These are phyloP conservation scores for Thripadectes ignobilis DNA, from an alignment of 2,797 vertebrate genomes.

Conservation along the genomic window DNA sequence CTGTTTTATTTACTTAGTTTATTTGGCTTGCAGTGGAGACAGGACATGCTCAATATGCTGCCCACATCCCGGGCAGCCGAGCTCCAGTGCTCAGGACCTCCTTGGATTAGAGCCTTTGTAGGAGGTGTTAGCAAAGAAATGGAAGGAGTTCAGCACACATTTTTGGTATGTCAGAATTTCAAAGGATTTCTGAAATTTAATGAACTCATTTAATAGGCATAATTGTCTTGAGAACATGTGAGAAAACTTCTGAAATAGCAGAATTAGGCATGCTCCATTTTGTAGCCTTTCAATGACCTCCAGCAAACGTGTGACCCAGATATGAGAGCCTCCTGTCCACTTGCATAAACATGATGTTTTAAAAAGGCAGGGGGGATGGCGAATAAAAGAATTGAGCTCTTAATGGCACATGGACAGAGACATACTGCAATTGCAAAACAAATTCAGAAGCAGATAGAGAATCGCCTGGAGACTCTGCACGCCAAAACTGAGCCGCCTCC, in stretches of 20 bases:
- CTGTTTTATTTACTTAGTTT: slow-evolving; percentile 11
- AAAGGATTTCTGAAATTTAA: slow-evolving; percentile 78
- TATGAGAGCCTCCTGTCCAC: slow-evolving; percentile 78
- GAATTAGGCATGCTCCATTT: slow-evolving; percentile 86
- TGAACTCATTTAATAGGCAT: slow-evolving; percentile 72
- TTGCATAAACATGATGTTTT: slow-evolving; percentile 76
- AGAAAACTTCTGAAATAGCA: slow-evolving; percentile 78
- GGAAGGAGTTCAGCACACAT: slow-evolving; percentile 15
- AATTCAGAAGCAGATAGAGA: slow-evolving; percentile 60
- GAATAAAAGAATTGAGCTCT: slow-evolving; percentile 64
- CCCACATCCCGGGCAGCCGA: neutral
- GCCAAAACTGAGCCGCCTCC: neutral
- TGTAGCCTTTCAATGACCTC: slow-evolving; percentile 85
- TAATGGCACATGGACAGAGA: slow-evolving; percentile 54
- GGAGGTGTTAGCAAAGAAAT: slow-evolving; percentile 28
- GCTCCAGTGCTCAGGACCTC: neutral
- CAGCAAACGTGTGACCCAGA: slow-evolving; percentile 82
- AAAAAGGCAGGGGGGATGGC: slow-evolving; percentile 41
- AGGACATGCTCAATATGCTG: neutral
- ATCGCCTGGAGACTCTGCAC: slow-evolving; percentile 53
- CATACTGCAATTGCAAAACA: slow-evolving; percentile 53
- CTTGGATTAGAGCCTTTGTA: neutral
- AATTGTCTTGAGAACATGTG: slow-evolving; percentile 79
- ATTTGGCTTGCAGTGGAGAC: neutral
- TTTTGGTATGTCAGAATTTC: slow-evolving; percentile 70